Conservation (phyloP, 2,888 invertebrate species). For the Ichneumon xanthorius region DNA sequence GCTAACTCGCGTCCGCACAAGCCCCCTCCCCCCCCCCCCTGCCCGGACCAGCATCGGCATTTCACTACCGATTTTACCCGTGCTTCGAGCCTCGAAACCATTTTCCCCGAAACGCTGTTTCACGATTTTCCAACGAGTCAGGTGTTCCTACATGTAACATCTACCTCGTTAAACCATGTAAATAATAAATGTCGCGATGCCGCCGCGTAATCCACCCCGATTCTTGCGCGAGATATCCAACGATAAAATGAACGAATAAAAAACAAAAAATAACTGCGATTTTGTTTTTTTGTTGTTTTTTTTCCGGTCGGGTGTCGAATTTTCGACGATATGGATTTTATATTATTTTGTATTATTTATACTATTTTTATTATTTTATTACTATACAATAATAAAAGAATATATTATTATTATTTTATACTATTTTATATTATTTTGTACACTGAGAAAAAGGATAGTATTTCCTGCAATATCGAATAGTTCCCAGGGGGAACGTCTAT, state of each 20-base stretch:
- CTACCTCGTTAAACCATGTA: conserved; percentile 61
- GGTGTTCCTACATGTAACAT: conserved; percentile 69
- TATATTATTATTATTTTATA: too few relatives aligned
- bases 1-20: conserved; percentile 48
- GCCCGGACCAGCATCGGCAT: conserved; percentile 17
- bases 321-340: background rate
- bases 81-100: conserved; percentile 19
- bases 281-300: background rate
- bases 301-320: background rate
- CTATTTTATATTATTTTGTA: too few relatives aligned
- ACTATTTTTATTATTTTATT: too few relatives aligned
- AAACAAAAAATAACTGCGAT: background rate
- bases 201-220: conserved; percentile 1
- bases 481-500: too few relatives aligned
- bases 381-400: too few relatives aligned
- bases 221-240: conserved; percentile 5
- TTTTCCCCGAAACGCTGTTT: conserved; percentile 57
- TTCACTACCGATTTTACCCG: conserved; percentile 36
- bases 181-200: conserved; percentile 58
- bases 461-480: too few relatives aligned
- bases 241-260: conserved; percentile 26
- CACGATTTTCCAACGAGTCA: conserved; percentile 55
- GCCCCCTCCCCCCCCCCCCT: background rate
- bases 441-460: too few relatives aligned
- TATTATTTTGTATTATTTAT: too few relatives aligned